These are phyloP conservation scores for Tuberolachnus salignus DNA, from an alignment of 2,888 invertebrate genomes.

Conservation along the genomic window DNA sequence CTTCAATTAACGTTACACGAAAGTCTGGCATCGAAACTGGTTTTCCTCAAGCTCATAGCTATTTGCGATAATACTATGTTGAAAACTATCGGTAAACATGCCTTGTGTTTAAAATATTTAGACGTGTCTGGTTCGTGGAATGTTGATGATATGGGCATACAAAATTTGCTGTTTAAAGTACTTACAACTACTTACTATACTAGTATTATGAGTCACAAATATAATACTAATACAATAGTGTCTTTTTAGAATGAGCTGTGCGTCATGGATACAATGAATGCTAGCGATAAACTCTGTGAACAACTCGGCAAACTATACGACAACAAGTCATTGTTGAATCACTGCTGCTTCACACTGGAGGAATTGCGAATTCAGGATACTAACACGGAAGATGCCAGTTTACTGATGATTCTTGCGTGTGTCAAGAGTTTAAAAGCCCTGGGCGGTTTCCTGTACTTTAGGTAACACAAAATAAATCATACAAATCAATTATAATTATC, in stretches of 20 bases:
- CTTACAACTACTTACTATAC: neutral
- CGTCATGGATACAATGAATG: constrained; percentile 25
- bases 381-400: constrained; percentile 61
- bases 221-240: neutral
- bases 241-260: constrained; percentile 17
- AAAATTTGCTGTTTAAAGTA: constrained; percentile 60
- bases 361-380: constrained; percentile 61
- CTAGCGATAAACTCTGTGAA: constrained; percentile 33
- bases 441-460: constrained; percentile 61
- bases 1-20: constrained; percentile 58
- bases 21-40: constrained; percentile 60
- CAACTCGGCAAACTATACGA: constrained; percentile 32
- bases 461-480: constrained; percentile 59
- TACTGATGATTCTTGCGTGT: constrained; percentile 60
- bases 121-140: constrained; percentile 61
- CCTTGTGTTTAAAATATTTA: constrained; percentile 60
- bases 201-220: neutral
- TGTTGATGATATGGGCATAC: constrained; percentile 61
- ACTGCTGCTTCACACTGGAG: constrained; percentile 60
- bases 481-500: neutral
- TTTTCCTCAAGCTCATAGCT: constrained; percentile 59
- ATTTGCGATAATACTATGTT: constrained; percentile 61
- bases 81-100: constrained; percentile 60
- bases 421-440: constrained; percentile 60
- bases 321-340: constrained; percentile 57